Percentiles rank a stretch among this genome's conserved stretches.
These are phyloP conservation scores for Corythucha ciliata DNA, from an alignment of 2,888 invertebrate genomes.

Conservation along the genomic window DNA sequence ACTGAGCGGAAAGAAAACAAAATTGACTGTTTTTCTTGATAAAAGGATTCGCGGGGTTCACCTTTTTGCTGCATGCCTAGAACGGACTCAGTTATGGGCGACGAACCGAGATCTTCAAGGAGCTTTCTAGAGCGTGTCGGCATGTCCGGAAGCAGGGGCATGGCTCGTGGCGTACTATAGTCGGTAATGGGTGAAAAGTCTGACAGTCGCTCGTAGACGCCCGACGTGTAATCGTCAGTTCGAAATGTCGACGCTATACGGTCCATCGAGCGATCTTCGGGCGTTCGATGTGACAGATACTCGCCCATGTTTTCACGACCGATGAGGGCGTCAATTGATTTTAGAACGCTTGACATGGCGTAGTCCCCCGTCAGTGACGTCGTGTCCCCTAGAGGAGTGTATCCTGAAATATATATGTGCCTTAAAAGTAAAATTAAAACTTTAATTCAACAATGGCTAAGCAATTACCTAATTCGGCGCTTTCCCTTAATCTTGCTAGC, in stretches of 20 bases:
- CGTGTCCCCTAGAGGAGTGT: conserved; percentile 25
- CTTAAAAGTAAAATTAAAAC: conserved; percentile 1
- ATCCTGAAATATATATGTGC: conserved; percentile 22
- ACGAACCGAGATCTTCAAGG: conserved; percentile 44
- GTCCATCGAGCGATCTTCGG: conserved; percentile 44
- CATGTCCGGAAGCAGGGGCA: conserved; percentile 51
- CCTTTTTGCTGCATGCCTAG: conserved; percentile 39
- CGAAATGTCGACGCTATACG: conserved; percentile 44
- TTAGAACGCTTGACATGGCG: conserved; percentile 40
- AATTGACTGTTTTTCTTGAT: conserved; percentile 6
- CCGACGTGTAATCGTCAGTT: conserved; percentile 43
- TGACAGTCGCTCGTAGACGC: conserved; percentile 42
- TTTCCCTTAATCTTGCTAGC: conserved; percentile 41
- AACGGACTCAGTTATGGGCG: conserved; percentile 40
- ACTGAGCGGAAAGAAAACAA: background rate
- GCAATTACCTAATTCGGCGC: conserved; percentile 40
- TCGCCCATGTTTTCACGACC: conserved; percentile 35
- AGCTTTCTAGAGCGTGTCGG: conserved; percentile 47
- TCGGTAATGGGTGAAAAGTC: conserved; percentile 44
- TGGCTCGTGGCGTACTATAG: conserved; percentile 44
- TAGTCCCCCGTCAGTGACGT: conserved; percentile 30
- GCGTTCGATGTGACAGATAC: conserved; percentile 37
- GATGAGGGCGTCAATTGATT: conserved; percentile 43
- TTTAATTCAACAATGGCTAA: conserved; percentile 10
- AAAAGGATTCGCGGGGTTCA: too few relatives aligned